Percentiles rank a stretch among this genome's conserved stretches.
phyloP scores from a whole-genome alignment of 2,797 vertebrate species.

The Pangasius macronema region DNA sequence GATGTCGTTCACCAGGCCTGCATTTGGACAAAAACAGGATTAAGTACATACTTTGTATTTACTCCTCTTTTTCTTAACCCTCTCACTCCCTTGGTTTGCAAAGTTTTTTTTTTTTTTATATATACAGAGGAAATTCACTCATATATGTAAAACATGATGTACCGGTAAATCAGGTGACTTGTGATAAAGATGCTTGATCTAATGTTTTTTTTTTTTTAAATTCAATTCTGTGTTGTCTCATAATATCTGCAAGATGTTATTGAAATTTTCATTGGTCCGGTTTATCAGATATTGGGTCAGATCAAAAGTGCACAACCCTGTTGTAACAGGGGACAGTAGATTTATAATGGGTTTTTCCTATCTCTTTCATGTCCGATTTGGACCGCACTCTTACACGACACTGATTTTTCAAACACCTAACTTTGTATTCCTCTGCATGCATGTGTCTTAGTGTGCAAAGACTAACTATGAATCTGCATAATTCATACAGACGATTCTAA shows the following conservation, averaged over 20 bases:
- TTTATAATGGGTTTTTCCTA: too few relatives aligned
- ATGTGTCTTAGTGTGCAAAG: neutral
- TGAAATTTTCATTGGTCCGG: constrained; percentile 46
- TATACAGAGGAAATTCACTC: constrained; percentile 18
- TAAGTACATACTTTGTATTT: neutral
- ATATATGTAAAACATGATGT: constrained; percentile 25
- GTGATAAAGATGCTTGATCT: constrained; percentile 21
- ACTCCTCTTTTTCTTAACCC: neutral
- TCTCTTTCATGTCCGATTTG: too few relatives aligned
- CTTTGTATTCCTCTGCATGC: neutral
- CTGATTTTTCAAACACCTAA: too few relatives aligned
- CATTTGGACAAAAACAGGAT: neutral
- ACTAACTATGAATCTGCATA: neutral
- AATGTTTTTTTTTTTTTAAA: neutral
- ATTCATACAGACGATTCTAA: neutral
- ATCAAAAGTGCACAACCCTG: constrained; percentile 43
- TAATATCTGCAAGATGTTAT: constrained; percentile 51
- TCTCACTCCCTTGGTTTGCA: constrained; percentile 4
- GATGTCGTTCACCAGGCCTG: neutral
- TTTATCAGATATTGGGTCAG: constrained; percentile 41
- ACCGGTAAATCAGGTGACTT: neutral
- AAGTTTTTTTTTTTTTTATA: neutral
- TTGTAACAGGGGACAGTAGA: constrained; percentile 3
- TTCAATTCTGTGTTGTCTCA: constrained; percentile 37
- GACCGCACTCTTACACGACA: too few relatives aligned